Evolutionary conservation across 1,140 invertebrate genomes (phyloP).

Genomic region (Scylla paramamosain): DNA sequence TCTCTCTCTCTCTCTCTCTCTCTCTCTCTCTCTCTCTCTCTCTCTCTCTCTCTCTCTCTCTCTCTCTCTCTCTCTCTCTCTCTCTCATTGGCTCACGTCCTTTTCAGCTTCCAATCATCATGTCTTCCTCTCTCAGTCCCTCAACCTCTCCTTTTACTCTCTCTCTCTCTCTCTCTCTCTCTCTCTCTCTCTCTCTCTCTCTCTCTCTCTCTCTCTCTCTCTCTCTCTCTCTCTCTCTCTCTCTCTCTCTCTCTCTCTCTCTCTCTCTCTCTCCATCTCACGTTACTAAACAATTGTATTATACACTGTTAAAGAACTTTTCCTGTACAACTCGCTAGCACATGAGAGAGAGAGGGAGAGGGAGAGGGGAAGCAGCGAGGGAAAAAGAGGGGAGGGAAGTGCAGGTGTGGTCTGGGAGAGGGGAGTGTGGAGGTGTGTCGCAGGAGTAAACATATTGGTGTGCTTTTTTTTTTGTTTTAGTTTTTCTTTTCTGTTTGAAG

Average conservation of each 20-base stretch:
- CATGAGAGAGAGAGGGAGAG: neutral
- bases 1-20: neutral
- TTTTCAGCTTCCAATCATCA: too few species aligned
- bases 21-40: neutral
- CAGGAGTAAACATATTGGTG: neutral
- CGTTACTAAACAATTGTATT: conserved; percentile 10
- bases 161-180: neutral
- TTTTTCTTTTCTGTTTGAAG: neutral
- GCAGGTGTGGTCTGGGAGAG: neutral
- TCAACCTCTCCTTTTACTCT: too few species aligned
- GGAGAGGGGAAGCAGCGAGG: neutral
- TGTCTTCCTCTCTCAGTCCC: too few species aligned
- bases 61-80: neutral
- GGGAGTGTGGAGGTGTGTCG: neutral
- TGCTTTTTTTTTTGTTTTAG: neutral
- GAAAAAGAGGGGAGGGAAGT: neutral
- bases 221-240: neutral
- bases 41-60: conserved; percentile 7
- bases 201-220: too few species aligned
- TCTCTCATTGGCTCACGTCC: neutral
- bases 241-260: neutral
- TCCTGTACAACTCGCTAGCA: neutral
- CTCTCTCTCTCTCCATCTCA: neutral
- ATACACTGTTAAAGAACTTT: neutral
- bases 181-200: too few species aligned